Evolutionary conservation across 2,888 invertebrate genomes (phyloP), one percentile per base, ranked within the genome.

Genomic region (Acronicta leporina): DNA sequence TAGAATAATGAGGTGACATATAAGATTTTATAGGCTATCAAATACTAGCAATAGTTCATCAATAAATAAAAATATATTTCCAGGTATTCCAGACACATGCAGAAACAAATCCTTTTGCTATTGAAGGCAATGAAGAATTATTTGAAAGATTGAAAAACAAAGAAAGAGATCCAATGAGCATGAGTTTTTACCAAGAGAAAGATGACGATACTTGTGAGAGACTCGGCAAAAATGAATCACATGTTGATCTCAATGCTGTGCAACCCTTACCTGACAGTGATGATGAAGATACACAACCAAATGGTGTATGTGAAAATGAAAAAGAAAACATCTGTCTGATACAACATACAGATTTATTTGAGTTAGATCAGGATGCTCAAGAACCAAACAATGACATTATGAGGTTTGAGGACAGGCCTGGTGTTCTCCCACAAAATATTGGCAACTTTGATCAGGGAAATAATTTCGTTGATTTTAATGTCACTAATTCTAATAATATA

Each of bases 101-200:
- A 74, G 93, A 94, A 87, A 89, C 90, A 68, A 94, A 93, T 86
- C 92, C 94, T 43, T 94, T 92, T 77, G 87, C 88, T n/a, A 75
- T 82, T 54, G 94, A 94, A 68, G 88, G 87, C 48, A 91, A 93
- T 77, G 92, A 94, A 73, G 94, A 92, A 81, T 81, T 94, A 55
- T 90, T 94, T 76, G 92, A 94, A 85, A 90, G 94, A 73, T 87
- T 94, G 68, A 94, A 94, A 84, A 95, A 92, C 73, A 95, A 95
- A 81, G 95, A 95, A 80, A 88, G 95, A 60, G 96, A 96, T 88
- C 96, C 96, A 14, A 96, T 96, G 96, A 95, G 95, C 68, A 95
- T 95, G 95, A 96, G 96, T 55, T 96, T 96, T 83, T 96, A 96
- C 79, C 95, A 95, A 79, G 95, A 96, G 78, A 95, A 95, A 80